Conservation (phyloP, 2,888 invertebrate genomes). For the Mermis nigrescens region DNA sequence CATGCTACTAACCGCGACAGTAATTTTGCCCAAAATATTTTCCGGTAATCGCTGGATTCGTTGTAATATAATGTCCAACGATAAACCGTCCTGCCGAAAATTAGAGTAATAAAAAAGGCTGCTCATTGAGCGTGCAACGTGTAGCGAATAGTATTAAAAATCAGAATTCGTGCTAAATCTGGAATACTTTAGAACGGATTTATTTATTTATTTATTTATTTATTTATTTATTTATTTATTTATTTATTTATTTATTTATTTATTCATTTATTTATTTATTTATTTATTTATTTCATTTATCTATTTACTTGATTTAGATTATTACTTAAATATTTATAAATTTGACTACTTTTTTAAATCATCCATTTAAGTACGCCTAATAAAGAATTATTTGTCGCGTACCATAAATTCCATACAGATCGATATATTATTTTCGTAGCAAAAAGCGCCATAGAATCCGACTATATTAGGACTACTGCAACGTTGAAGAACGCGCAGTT, state of each 20-base stretch:
- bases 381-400: conserved; percentile 7
- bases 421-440: conserved; percentile 92
- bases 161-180: background rate
- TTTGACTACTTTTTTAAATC: no score
- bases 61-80: conserved; percentile 83
- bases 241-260: no score
- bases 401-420: conserved; percentile 99
- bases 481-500: conserved; percentile 91
- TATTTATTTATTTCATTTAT: no score
- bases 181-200: background rate
- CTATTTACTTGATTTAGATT: no score
- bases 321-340: no score
- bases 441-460: conserved; percentile 94
- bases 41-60: conserved; percentile 92
- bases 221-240: no score
- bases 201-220: no score
- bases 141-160: no score
- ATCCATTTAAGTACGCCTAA: background rate
- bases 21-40: conserved; percentile 63
- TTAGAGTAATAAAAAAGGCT: no score
- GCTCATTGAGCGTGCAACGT: no score
- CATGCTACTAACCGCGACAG: conserved; percentile 43
- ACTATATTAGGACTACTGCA: conserved; percentile 99
- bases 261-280: no score
- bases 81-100: conserved; percentile 63